Base-by-base conservation (phyloP, 2,797 vertebrate species). In the Falco peregrinus region DNA sequence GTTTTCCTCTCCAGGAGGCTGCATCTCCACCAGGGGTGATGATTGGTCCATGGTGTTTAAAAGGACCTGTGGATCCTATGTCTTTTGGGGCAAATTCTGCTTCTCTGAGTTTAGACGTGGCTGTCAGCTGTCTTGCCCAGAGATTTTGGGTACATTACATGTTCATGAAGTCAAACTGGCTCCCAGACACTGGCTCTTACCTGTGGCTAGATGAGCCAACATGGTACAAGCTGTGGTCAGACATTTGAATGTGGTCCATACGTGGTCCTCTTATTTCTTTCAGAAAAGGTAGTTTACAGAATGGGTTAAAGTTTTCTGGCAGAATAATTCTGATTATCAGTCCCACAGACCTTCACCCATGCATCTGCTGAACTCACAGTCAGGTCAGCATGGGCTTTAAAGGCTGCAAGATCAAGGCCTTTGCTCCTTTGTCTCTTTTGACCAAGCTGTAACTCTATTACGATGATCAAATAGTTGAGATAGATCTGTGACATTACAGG, bases 191-290 rank as follows among this genome's bases (percentile, higher is more conserved):
- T 2, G 2, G 24, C 3, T 81, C 47, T 63, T 45, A 45, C 35
- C 43, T 63, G 7, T 9, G 19, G 10, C 35, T 53, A 31, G 13
- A 56, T 41, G 15, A 69, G 43, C 25, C 2, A 0, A 13, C 4
- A 16, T 29, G 14, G 43, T 8, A n/a, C 10, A 22, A 79, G 39
- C 20, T 76, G 41, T 13, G 3, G 16, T 28, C 59, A 71, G 39
- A 35, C 5, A 33, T 18, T 14, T 59, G 24, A 59, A 25, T 11
- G 15, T 4, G 1, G 20, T 33, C 39, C 1, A 0, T n/a, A 4
- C 5, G 10, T 35, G 37, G 13, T 35, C 24, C 22, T 71, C 13
- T 57, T 22, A n/a, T 3, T 39, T 71, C 33, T 74, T 74, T 75
- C 43, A 74, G 45, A 41, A 82, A 84, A 56, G 2, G 7, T 15